Base-by-base conservation (phyloP, 2,113 vertebrate species). In the Heterotis niloticus region DNA sequence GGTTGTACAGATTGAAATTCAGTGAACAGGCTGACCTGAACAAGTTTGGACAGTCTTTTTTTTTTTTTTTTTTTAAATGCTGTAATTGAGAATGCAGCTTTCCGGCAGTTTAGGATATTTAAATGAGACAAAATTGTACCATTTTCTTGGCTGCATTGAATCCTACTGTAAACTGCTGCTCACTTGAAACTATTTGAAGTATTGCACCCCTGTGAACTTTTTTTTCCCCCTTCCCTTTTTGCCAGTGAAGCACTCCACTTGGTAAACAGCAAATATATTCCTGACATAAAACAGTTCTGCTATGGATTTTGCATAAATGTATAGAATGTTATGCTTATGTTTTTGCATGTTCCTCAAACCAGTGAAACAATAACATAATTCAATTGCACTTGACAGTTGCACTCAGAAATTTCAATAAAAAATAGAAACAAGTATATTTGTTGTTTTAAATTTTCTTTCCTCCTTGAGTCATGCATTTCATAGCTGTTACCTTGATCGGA, bases 331-430 rank as follows among this genome's bases (percentile, higher is more conserved):
- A 95, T 94, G 95, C 94, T 94, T 96, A 93, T 90, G 93, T 96
- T 95, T 91, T 93, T 96, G 97, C 97, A 99, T 98, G 97, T 95
- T 96, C 92, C 92, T 93, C 92, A 90, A 87, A 88, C 82, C 86
- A 85, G 86, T 81, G 87, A 84, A 93, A 94, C 34, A 92, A 93
- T 96, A 96, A 95, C 94, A 93, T 92, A 93, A 89, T 92, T 94
- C 89, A 94, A 88, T 88, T 96, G 94, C 96, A 96, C 95, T 95
- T 95, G 94, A 95, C 93, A 95, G 94, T 96, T 95, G 34, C 34
- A 44, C 95, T 95, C 34, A 4, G 3, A 93, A 96, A 96, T 94
- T 96, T 96, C 96, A 94, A 99, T 44, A 98, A 98, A 98, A 99
- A 98, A 89, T 92, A 85, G 87, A 89, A 91, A 88, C 90, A 86